phyloP scores from a whole-genome alignment of 1,140 invertebrate species.

The Agrypnia vestita region DNA sequence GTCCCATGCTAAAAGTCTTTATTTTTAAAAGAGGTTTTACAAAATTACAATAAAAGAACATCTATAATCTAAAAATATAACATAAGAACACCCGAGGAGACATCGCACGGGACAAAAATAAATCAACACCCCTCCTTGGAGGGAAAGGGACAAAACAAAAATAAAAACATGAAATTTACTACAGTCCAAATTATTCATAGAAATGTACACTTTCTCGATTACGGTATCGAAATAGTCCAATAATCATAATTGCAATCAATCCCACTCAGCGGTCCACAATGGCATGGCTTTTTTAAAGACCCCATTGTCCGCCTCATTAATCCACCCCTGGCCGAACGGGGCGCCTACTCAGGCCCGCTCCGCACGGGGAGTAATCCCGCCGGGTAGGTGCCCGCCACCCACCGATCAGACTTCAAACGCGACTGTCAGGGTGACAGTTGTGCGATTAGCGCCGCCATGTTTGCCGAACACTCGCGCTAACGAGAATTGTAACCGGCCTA shows the following conservation, averaged over 20 bases:
- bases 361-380: background rate
- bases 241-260: background rate
- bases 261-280: background rate
- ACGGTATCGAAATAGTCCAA: too few relatives aligned
- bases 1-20: too few relatives aligned
- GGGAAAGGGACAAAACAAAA: too few relatives aligned
- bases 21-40: too few relatives aligned
- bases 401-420: background rate
- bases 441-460: background rate
- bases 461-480: background rate
- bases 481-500: background rate
- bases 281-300: background rate
- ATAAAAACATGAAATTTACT: too few relatives aligned
- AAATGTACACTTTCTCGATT: too few relatives aligned
- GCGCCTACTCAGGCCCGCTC: background rate
- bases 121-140: too few relatives aligned
- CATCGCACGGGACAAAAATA: too few relatives aligned
- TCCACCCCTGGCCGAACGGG: background rate
- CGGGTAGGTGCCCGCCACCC: background rate
- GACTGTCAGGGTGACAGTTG: background rate
- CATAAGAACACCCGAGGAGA: too few relatives aligned
- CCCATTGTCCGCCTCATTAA: background rate
- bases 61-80: too few relatives aligned
- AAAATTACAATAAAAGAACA: too few relatives aligned
- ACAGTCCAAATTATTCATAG: too few relatives aligned